Evolutionary conservation across 2,797 vertebrate genomes (phyloP).

Genomic region (Poecilia velifera): DNA sequence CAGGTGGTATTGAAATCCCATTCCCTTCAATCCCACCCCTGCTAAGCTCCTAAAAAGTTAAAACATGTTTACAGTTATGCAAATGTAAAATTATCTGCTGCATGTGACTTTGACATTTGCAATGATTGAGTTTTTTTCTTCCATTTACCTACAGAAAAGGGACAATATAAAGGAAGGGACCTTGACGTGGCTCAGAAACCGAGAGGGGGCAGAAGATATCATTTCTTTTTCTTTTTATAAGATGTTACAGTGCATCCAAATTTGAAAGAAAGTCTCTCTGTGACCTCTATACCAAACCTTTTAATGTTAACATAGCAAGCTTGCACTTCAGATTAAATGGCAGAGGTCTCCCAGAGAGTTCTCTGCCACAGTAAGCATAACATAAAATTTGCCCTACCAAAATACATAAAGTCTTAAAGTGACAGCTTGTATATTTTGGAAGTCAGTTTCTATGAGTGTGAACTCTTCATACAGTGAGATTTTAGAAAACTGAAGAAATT

Average conservation of each 20-base stretch:
- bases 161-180: background rate
- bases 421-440: background rate
- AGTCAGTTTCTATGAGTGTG: background rate
- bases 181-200: background rate
- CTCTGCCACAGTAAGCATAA: background rate
- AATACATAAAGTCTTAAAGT: background rate
- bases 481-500: background rate
- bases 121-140: background rate
- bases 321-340: background rate
- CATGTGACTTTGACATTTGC: background rate
- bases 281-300: background rate
- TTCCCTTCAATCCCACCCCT: too few species aligned
- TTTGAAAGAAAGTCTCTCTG: background rate
- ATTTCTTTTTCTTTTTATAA: background rate
- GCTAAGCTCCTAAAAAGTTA: background rate
- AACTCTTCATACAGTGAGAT: background rate
- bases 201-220: background rate
- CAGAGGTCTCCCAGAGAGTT: background rate
- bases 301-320: background rate
- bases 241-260: background rate
- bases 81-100: background rate
- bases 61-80: background rate
- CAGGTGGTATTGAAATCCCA: too few species aligned
- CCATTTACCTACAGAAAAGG: background rate
- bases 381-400: background rate